Evolutionary conservation across 1,140 invertebrate species (phyloP), one percentile per base, ranked within the genome.

Genomic region (Venturia canescens): DNA sequence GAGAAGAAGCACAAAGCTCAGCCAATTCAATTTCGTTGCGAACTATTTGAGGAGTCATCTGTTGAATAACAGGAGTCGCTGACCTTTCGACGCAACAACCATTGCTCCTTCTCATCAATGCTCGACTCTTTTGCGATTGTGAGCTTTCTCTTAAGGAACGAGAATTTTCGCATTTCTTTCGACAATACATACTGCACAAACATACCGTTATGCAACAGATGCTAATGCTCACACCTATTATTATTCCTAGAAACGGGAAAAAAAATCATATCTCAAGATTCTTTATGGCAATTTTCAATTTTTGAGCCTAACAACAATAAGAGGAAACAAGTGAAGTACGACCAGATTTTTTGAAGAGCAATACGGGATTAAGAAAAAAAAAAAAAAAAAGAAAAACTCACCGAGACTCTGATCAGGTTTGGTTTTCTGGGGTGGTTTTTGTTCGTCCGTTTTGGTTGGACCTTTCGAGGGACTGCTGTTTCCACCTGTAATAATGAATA

Each of bases 361-460:
- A n/a, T n/a, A n/a, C n/a, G n/a, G n/a, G n/a, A n/a, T n/a, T n/a
- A n/a, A n/a, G n/a, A n/a, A n/a, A n/a, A n/a, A n/a, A n/a, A n/a
- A n/a, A n/a, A n/a, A n/a, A n/a, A n/a, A n/a, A n/a, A n/a, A n/a
- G n/a, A 3, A 70, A 15, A 29, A 80, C 79, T 87, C 85, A 92
- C 92, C 92, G 78, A 93, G 83, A 86, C 89, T 90, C 72, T 90
- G 88, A 82, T 91, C 89, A 0, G 87, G 87, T 86, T 91, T 90
- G 76, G 83, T 53, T 83, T 90, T 86, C 53, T 85, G 69, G 7
- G 87, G 67, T 75, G 89, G 85, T 83, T 89, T 85, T 80, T 86
- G 85, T 77, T 91, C 85, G 70, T 89, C 86, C 0, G 87, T 88
- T 1, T 87, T 84, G 13, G 83, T 88, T 15, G 87, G 82, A 44